Conservation (phyloP, 2,888 invertebrate species). For the Theretra japonica region DNA sequence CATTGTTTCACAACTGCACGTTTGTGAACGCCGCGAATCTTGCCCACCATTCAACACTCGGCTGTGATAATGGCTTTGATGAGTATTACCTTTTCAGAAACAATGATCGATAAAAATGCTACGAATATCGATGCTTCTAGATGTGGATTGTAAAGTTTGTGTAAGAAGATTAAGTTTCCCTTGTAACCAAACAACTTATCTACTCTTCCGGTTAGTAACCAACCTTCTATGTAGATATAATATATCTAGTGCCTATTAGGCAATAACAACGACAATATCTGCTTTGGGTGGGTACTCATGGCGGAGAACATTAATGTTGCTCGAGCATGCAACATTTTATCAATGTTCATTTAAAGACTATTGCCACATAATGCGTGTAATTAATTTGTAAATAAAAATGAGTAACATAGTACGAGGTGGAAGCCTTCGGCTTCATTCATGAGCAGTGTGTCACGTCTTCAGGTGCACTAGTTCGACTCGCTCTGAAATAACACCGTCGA, state of each 20-base stretch:
- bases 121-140: background rate
- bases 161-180: constrained; percentile 9
- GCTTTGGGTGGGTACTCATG: background rate
- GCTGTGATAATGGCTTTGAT: background rate
- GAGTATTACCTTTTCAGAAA: background rate
- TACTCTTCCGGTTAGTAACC: background rate
- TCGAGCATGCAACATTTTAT: background rate
- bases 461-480: constrained; percentile 42
- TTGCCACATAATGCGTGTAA: background rate
- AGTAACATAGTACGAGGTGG: constrained; percentile 23
- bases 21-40: background rate
- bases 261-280: background rate
- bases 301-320: background rate
- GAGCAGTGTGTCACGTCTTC: constrained; percentile 39
- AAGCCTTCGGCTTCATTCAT: constrained; percentile 40
- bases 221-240: background rate
- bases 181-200: background rate
- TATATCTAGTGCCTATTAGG: no score
- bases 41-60: background rate
- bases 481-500: constrained; percentile 46
- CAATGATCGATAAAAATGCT: constrained; percentile 18
- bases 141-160: constrained; percentile 14
- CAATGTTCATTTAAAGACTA: background rate
- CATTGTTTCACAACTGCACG: constrained; percentile 8
- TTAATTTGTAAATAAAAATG: constrained; percentile 12